Conservation (phyloP, 2,797 vertebrate genomes). For the Apogon hyalosoma region DNA sequence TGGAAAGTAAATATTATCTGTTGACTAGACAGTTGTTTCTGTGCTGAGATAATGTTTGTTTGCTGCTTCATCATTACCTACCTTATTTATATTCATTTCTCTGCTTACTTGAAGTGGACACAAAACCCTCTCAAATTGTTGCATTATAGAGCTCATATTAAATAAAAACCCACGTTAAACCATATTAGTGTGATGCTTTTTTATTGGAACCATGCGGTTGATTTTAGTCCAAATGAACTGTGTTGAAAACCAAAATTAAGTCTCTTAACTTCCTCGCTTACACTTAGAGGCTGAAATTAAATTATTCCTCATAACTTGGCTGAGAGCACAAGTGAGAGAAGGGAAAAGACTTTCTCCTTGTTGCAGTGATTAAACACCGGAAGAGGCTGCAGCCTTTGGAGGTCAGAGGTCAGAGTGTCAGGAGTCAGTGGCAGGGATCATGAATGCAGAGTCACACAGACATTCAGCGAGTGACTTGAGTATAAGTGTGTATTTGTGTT, state of each 20-base stretch:
- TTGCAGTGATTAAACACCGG: conserved; percentile 50
- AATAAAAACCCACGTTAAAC: background rate
- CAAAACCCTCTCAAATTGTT: background rate
- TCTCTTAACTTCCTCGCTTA: conserved; percentile 1
- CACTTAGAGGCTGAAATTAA: conserved; percentile 34
- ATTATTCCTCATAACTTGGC: conserved; percentile 21
- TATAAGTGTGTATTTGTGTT: background rate
- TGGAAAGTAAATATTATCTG: background rate
- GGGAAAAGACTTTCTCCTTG: background rate
- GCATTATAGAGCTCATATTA: background rate
- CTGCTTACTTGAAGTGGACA: background rate
- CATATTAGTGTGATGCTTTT: background rate
- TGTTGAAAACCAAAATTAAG: conserved; percentile 18
- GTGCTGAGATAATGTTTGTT: conserved; percentile 1
- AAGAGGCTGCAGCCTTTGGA: conserved; percentile 42
- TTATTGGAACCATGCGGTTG: conserved; percentile 26
- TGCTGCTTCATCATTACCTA: background rate
- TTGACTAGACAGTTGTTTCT: background rate
- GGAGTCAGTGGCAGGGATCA: conserved; percentile 25
- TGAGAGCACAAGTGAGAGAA: background rate
- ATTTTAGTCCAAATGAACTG: conserved; percentile 4
- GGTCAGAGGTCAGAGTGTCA: conserved; percentile 58
- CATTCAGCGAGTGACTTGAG: background rate
- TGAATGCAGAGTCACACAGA: conserved; percentile 3
- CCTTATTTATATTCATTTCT: background rate